Evolutionary conservation across 1,140 invertebrate species (phyloP), one percentile per base, ranked within the genome.

Genomic region (Euglossa dilemma): DNA sequence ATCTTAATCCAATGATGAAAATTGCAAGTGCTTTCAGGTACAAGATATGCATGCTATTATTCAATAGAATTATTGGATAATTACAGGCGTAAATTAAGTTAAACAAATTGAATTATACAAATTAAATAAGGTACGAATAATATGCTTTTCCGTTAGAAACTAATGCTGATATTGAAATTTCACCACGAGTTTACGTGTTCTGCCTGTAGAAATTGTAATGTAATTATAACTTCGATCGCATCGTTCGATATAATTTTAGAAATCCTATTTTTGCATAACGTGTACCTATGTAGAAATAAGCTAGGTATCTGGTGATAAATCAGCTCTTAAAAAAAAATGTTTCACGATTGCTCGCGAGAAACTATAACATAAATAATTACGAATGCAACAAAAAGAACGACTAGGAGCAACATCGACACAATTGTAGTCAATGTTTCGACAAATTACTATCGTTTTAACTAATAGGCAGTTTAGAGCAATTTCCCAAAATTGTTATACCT

Each of bases 391-490:
- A 87, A 89, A 67, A 81, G 67, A 75, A 85, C 74, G 85, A 91
- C 87, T 88, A 90, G 87, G 84, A 85, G 71, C 86, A 87, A 88
- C 47, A 85, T 74, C 84, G 83, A 89, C 85, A 74, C 80, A 77
- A 43, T 28, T 47, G 56, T 12, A 23, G 59, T 70, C 16, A 59
- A 84, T 67, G 59, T 67, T 80, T 84, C 14, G 72, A 84, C 45
- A 63, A 74, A 56, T 50, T 23, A 28, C n/a, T 71, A 74, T 70
- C 36, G 59, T 72, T 87, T 56, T 77, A 77, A 83, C 72, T 16
- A 52, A 28, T 43, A 28, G 16, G 18, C 69, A 71, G 76, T 80
- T 87, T 77, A 18, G 23, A 43, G 54, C 47, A 43, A 8, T 57
- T 28, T 50, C 12, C 43, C 6, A 57, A 70, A 70, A 56, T 56